These are phyloP conservation scores for Drosophila peninsularis DNA, from an alignment of 2,888 invertebrate species.

Conservation along the genomic window DNA sequence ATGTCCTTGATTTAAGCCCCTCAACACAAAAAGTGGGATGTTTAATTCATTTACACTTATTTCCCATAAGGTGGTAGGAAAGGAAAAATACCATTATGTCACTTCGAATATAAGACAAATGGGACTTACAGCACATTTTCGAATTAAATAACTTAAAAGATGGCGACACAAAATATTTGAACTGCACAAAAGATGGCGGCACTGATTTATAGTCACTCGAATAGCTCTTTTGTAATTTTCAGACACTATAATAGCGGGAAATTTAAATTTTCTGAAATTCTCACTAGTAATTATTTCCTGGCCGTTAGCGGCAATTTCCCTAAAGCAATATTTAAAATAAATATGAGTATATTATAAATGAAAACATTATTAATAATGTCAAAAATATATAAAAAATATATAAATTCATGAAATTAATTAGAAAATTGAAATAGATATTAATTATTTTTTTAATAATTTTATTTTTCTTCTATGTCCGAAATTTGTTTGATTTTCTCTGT, in stretches of 20 bases:
- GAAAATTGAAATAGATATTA: not conserved
- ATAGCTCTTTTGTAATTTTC: not conserved
- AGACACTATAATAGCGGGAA: too few species aligned
- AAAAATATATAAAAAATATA: too few species aligned
- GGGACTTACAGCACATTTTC: constrained; percentile 2
- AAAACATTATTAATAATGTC: not conserved
- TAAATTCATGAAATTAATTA: not conserved
- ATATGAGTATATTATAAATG: not conserved
- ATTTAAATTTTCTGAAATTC: not conserved
- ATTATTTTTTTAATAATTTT: constrained; percentile 2
- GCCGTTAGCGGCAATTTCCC: not conserved
- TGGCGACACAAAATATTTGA: not conserved
- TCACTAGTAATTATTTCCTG: not conserved
- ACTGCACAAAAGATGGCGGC: not conserved
- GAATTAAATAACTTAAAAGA: not conserved
- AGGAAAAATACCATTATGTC: not conserved
- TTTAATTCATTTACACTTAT: not conserved
- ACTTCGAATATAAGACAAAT: constrained; percentile 1
- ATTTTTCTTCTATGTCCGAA: constrained; percentile 22
- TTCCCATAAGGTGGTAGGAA: too few species aligned
- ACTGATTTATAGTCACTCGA: not conserved
- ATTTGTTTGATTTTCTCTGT: constrained; percentile 6
- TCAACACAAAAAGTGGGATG: not conserved
- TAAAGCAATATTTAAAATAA: too few species aligned
- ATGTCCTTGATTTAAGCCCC: not conserved